Base-by-base conservation (phyloP, 1,140 invertebrate species). In the Saccostrea echinata region DNA sequence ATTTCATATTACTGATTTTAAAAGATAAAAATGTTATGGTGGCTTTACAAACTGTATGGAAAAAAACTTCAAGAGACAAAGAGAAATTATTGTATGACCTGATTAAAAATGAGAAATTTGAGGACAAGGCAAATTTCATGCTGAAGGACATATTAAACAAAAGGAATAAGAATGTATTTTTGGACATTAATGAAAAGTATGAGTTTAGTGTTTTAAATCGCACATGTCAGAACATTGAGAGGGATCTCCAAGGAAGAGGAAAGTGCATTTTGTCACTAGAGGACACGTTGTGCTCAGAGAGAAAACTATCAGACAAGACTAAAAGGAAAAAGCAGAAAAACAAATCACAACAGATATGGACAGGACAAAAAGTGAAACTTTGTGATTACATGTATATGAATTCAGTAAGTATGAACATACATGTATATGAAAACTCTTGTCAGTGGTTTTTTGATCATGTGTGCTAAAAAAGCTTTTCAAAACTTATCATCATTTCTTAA, bases 351-450 rank as follows among this genome's bases (percentile, higher is more conserved):
- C 68, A 18, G 24, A 30, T 16, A 76, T 76, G 68, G 68, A 76
- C 24, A 16, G 16, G 27, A 76, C 24, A 76, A 27, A 33, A 76
- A 16, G 16, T 12, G 27, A 33, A 27, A 30, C 13, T 30, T 18
- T 76, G 68, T 33, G 68, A 76, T 33, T 76, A 76, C 68, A 76
- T 76, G 68, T 16, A 76, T 30, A 76, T 76, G 68, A 76, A 76
- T 76, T 76, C 68, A 27, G 68, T 76, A 76, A 76, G 68, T 76
- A n/a, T n/a, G n/a, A n/a, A n/a, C n/a, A n/a, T n/a, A n/a, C n/a
- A n/a, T n/a, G n/a, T n/a, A n/a, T n/a, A n/a, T n/a, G n/a, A n/a
- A n/a, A n/a, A n/a, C n/a, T n/a, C n/a, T n/a, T n/a, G n/a, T n/a
- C n/a, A n/a, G n/a, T n/a, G n/a, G n/a, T n/a, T n/a, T n/a, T n/a